Evolutionary conservation across 2,797 vertebrate genomes (phyloP), one percentile per base, ranked within the genome.

Genomic region (Spheniscus humboldti): DNA sequence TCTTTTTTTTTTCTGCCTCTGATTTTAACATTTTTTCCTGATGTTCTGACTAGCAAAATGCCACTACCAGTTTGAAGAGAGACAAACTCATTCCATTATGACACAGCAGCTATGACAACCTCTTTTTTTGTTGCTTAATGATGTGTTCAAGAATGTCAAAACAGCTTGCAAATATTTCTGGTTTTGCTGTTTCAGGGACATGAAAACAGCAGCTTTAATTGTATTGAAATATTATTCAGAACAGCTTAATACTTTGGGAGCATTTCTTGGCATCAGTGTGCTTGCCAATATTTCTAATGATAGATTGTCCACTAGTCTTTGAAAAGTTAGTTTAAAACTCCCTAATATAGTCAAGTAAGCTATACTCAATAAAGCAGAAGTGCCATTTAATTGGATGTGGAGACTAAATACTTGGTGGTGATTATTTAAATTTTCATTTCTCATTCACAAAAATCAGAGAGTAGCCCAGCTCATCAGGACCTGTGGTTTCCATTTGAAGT

Each of bases 21-120:
- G 41, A n/a, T 89, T 93, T 78, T 88, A 91, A 88, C 76, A 90
- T 94, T 91, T 97, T 94, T 92, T 90, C 94, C 85, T 78, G 52
- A 55, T 85, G 78, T 83, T 95, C 95, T 89, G 88, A 88, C 66
- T 73, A 93, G 73, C 28, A 96, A 93, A 96, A 95, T 96, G 90
- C 84, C 83, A 86, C 79, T 68, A 48, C 62, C 76, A 84, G 43
- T 91, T 88, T 94, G 81, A 91, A 80, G 72, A 90, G 28, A 97
- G 82, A 86, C 75, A 90, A 91, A 94, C 43, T 92, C 73, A 73
- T 94, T 94, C 91, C 52, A 0, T 90, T 96, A 96, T 91, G 94
- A 94, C 85, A 95, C 73, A 97, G 92, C 91, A 96, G 66, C 91
- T 97, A 96, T 96, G 94, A 96, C 94, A 96, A 93, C 89, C 89